Conservation (phyloP, 2,113 vertebrate species). For the Upupa epops region DNA sequence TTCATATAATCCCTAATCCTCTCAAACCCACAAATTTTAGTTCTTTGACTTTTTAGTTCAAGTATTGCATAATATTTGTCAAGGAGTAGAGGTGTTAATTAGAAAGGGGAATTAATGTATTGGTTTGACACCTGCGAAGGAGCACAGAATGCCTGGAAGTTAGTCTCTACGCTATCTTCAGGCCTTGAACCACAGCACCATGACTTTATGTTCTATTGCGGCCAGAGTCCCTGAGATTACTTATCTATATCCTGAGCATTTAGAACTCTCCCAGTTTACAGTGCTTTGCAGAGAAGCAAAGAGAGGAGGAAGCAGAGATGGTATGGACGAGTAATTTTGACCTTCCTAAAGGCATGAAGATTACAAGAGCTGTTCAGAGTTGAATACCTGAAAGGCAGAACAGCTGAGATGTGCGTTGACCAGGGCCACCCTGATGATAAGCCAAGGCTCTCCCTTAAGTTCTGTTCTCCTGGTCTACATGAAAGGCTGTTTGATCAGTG, state of each 20-base stretch:
- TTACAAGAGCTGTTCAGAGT: neutral
- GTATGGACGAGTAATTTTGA: neutral
- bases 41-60: neutral
- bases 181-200: neutral
- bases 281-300: neutral
- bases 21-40: neutral
- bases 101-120: neutral
- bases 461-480: neutral
- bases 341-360: neutral
- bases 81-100: neutral
- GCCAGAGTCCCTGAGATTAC: neutral
- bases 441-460: neutral
- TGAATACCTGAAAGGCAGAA: neutral
- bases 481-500: neutral
- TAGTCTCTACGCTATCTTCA: neutral
- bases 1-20: neutral
- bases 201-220: neutral
- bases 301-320: neutral
- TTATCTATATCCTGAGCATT: neutral
- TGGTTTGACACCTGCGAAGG: neutral
- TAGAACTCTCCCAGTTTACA: neutral
- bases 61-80: neutral
- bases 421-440: accelerated
- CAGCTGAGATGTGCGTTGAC: neutral
- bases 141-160: neutral